Percentiles rank a stretch among this genome's conserved stretches.
phyloP scores from a whole-genome alignment of 1,140 invertebrate genomes.

The Hylaeus anthracinus region DNA sequence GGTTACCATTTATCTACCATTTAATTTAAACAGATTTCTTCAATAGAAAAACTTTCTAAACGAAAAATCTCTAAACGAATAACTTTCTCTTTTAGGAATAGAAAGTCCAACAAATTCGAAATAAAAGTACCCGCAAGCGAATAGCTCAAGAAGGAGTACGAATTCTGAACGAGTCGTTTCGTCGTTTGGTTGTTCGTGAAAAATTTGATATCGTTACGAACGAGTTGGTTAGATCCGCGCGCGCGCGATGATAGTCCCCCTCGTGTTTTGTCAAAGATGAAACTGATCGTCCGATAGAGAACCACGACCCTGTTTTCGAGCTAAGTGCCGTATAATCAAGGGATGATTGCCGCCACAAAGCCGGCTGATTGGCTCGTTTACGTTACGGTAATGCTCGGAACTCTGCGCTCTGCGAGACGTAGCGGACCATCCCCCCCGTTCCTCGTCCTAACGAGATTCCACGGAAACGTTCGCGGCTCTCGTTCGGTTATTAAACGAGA shows the following conservation, averaged over 20 bases:
- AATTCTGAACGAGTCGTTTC: not conserved
- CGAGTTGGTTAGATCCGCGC: not conserved
- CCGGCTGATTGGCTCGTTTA: constrained; percentile 77
- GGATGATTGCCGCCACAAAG: constrained; percentile 74
- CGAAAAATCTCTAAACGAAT: too few species aligned
- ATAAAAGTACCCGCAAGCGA: too few species aligned
- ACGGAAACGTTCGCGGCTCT: constrained; percentile 35
- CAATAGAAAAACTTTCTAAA: too few species aligned
- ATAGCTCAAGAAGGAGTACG: not conserved
- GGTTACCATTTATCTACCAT: too few species aligned
- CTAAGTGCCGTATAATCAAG: constrained; percentile 74
- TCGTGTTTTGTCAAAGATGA: constrained; percentile 36
- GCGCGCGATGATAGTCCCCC: not conserved
- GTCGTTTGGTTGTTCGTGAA: not conserved
- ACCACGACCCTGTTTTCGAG: constrained; percentile 61
- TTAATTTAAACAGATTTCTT: too few species aligned
- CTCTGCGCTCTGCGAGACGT: constrained; percentile 44
- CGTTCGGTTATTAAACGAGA: constrained; percentile 44
- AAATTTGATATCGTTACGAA: not conserved
- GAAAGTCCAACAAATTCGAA: not conserved
- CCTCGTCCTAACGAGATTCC: constrained; percentile 44
- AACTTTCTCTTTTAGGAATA: too few species aligned
- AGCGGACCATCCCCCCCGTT: constrained; percentile 15
- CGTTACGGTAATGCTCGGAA: constrained; percentile 63
- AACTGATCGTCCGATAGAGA: constrained; percentile 55